Percentiles rank a stretch among this genome's conserved stretches.
These are phyloP conservation scores for Pseudochaenichthys georgianus DNA, from an alignment of 2,797 vertebrate species.

Conservation along the genomic window DNA sequence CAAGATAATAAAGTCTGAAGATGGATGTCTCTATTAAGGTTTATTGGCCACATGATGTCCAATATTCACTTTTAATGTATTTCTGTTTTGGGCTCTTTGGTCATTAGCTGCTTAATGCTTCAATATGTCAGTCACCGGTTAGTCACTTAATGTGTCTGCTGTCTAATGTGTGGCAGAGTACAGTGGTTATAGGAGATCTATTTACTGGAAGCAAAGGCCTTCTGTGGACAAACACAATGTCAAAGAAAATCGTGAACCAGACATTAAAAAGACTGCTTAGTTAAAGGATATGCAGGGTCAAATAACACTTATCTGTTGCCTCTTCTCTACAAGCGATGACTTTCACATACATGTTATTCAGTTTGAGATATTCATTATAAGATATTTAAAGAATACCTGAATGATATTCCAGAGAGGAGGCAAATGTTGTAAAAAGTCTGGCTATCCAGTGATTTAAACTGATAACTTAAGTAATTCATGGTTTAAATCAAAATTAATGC, in stretches of 20 bases:
- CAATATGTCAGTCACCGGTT: too few species aligned
- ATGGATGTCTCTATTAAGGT: too few species aligned
- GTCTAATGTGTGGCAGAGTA: neutral
- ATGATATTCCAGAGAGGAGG: neutral
- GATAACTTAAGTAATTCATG: neutral
- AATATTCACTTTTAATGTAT: conserved; percentile 11
- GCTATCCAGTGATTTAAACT: neutral
- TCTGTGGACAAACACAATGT: too few species aligned
- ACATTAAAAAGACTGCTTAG: too few species aligned
- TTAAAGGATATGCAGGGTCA: too few species aligned
- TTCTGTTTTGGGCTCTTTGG: conserved; percentile 13
- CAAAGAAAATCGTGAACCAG: too few species aligned
- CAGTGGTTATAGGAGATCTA: neutral
- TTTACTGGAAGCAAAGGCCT: neutral
- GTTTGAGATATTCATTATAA: too few species aligned
- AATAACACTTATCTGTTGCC: too few species aligned
- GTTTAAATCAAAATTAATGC: neutral
- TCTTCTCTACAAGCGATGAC: too few species aligned
- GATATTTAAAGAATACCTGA: neutral
- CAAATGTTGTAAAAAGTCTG: neutral
- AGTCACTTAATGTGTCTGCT: conserved; percentile 11
- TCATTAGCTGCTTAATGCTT: neutral
- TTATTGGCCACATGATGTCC: neutral
- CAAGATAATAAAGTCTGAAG: neutral
- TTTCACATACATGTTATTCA: neutral